These are phyloP conservation scores for Podiceps cristatus DNA, from an alignment of 2,113 vertebrate genomes.

Conservation along the genomic window DNA sequence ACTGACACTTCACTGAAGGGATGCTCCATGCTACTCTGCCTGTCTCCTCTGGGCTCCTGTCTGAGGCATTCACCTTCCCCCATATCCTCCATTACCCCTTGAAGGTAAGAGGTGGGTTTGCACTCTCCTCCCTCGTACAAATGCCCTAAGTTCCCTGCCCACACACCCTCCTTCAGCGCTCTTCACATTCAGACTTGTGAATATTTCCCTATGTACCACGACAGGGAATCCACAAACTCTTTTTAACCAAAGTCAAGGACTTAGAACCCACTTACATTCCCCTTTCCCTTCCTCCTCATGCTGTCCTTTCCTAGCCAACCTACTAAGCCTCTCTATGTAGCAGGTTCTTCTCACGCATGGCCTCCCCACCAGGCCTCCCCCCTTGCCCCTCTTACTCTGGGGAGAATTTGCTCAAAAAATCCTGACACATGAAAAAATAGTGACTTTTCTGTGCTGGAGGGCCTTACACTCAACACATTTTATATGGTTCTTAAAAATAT, in stretches of 20 bases:
- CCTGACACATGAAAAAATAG: background rate
- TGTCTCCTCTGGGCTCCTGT: background rate
- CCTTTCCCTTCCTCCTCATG: background rate
- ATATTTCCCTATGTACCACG: background rate
- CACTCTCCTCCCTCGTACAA: background rate
- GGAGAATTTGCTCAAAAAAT: background rate
- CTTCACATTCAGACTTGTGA: background rate
- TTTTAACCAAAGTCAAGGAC: background rate
- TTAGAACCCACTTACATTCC: background rate
- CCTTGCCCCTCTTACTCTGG: background rate
- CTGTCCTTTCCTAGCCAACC: background rate
- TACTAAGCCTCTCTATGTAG: background rate
- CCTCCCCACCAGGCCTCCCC: background rate
- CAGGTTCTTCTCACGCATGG: background rate
- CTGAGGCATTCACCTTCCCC: background rate
- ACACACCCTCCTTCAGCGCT: background rate
- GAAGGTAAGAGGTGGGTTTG: fast-evolving
- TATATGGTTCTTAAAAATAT: background rate
- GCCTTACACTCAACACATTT: background rate
- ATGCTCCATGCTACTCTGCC: background rate
- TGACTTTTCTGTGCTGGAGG: background rate
- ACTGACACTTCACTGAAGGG: background rate
- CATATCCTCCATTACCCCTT: background rate
- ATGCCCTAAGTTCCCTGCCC: background rate
- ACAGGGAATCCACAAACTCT: background rate